These are phyloP conservation scores for Phaonia tiefii DNA, from an alignment of 2,888 invertebrate genomes.

Conservation along the genomic window DNA sequence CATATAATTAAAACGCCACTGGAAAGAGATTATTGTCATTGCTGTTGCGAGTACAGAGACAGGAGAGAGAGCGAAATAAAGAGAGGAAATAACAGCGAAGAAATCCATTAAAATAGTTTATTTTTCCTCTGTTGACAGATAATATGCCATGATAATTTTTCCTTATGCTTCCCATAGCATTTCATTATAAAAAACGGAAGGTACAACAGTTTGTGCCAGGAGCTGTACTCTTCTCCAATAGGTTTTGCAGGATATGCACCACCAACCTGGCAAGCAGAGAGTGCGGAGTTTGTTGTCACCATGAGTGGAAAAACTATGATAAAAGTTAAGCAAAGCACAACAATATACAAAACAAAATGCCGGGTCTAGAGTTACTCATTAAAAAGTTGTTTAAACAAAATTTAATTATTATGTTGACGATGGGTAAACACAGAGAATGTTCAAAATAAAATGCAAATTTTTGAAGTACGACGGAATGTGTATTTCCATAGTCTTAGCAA, in stretches of 20 bases:
- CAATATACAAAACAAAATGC: too few species aligned
- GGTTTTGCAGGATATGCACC: too few species aligned
- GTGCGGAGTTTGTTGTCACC: conserved; percentile 38
- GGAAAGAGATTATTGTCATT: neutral
- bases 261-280: neutral
- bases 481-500: too few species aligned
- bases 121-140: conserved; percentile 37
- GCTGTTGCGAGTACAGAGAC: neutral
- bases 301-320: conserved; percentile 19
- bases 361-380: conserved; percentile 48
- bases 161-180: neutral
- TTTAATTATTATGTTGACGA: conserved; percentile 43
- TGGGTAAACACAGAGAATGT: conserved; percentile 36
- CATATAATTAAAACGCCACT: conserved; percentile 58
- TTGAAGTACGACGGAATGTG: too few species aligned
- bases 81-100: conserved; percentile 23
- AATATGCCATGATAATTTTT: conserved; percentile 41
- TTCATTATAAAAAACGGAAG: too few species aligned
- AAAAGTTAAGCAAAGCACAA: neutral
- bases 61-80: neutral
- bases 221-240: too few species aligned
- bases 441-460: too few species aligned
- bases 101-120: conserved; percentile 50
- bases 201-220: too few species aligned
- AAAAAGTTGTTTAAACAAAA: conserved; percentile 53